Percentiles rank a stretch among this genome's conserved stretches.
Conservation (phyloP, 2,113 vertebrate species). For the Raphicerus campestris region DNA sequence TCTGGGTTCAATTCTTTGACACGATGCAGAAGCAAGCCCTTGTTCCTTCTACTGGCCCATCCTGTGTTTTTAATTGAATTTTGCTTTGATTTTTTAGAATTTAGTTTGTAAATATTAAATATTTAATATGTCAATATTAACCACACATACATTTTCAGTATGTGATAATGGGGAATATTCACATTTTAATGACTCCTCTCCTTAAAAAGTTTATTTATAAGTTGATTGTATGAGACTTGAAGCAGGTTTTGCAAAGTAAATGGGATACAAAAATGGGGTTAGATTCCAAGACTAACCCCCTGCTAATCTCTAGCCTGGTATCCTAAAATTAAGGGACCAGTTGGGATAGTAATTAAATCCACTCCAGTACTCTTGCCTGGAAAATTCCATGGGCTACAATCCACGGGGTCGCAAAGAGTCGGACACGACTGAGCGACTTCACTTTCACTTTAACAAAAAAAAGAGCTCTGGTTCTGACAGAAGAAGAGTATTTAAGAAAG, state of each 20-base stretch:
- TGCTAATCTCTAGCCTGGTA: neutral
- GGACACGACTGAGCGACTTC: neutral
- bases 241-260: slow-evolving; percentile 4
- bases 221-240: neutral
- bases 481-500: neutral
- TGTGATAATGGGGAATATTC: neutral
- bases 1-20: neutral
- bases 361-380: neutral
- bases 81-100: neutral
- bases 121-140: neutral
- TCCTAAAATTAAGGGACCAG: neutral
- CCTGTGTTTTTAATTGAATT: neutral
- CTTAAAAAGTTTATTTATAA: neutral
- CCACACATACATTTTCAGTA: neutral
- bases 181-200: neutral
- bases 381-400: neutral
- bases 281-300: neutral
- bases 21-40: neutral
- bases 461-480: neutral
- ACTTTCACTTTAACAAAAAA: neutral
- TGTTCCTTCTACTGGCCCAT: neutral
- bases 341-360: neutral
- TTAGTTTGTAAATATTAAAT: neutral
- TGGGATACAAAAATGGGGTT: neutral
- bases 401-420: neutral